These are phyloP conservation scores for Vulpes ferrilata DNA, from an alignment of 2,113 vertebrate genomes.

Conservation along the genomic window DNA sequence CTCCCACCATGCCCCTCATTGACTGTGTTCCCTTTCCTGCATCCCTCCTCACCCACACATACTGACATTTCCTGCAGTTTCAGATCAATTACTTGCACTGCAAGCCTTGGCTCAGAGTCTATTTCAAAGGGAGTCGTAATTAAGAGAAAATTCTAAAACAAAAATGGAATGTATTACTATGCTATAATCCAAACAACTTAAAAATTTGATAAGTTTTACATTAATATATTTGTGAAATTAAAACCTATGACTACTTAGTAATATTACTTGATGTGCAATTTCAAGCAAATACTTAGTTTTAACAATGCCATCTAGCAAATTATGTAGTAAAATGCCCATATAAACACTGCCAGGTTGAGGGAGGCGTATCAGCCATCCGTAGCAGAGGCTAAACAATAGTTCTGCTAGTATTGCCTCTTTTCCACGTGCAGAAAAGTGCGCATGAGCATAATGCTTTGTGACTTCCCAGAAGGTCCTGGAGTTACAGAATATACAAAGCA, in stretches of 20 bases:
- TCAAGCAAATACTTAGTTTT: background rate
- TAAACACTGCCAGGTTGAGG: background rate
- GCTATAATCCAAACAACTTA: background rate
- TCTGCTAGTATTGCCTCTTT: background rate
- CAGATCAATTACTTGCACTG: background rate
- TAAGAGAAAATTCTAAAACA: background rate
- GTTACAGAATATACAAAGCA: background rate
- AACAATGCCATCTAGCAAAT: background rate
- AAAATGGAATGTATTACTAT: background rate
- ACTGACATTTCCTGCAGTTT: background rate
- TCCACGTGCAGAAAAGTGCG: rapidly evolving
- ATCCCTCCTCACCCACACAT: too few species aligned
- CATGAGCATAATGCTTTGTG: rapidly evolving
- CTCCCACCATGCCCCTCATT: rapidly evolving
- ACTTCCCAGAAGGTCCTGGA: background rate
- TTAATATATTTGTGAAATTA: background rate
- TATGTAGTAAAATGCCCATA: background rate
- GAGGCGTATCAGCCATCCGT: too few species aligned
- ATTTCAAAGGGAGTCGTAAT: background rate
- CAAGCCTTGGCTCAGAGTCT: background rate
- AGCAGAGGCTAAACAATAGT: background rate
- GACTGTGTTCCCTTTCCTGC: background rate
- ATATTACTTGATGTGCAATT: background rate
- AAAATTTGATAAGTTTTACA: background rate
- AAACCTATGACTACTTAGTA: background rate